Base-by-base conservation (phyloP, 2,113 vertebrate genomes). In the Gambusia holbrooki region DNA sequence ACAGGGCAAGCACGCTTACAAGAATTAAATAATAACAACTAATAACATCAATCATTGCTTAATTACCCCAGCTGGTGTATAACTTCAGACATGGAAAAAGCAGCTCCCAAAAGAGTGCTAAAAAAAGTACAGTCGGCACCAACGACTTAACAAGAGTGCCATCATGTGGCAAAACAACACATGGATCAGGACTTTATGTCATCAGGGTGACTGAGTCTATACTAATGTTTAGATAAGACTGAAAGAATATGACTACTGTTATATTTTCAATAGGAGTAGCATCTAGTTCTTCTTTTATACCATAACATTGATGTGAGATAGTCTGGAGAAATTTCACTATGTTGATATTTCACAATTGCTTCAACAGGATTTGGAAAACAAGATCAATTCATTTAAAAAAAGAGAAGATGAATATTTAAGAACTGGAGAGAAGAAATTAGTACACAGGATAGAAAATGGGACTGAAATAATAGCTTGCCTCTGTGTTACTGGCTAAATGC, bases 141-240 rank as follows among this genome's bases (percentile, higher is more conserved):
- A 77, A 51, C 82, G 73, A 80, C 76, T 93, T 87, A 80, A 85
- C 94, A 86, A 93, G 89, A 94, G 93, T 92, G 94, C 93, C 94
- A 93, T 92, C 94, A 76, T 91, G 94, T 95, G 93, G 92, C 80
- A 82, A 76, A 58, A 73, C 74, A 77, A 83, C 80, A 78, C 9
- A 17, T 65, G 22, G 29, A 33, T 29, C 25, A 7, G 67, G 33
- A 35, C 14, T 73, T 6, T 19, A 48, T 48, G 14, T 19, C 1
- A 54, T 12, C 32, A n/a, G 33, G 13, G 29, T 63, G 37, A 45
- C 13, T 77, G 51, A n/a, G 15, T 19, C 15, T 5, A 58, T 58
- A 22, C 51, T 19, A n/a, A 58, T n/a, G 25, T 25, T 58, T 48
- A 48, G 45, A 6, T 48, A 48, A 17, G 5, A 11, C 51, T 58